phyloP scores from a whole-genome alignment of 2,888 invertebrate species.

The Hydropsyche betteni region DNA sequence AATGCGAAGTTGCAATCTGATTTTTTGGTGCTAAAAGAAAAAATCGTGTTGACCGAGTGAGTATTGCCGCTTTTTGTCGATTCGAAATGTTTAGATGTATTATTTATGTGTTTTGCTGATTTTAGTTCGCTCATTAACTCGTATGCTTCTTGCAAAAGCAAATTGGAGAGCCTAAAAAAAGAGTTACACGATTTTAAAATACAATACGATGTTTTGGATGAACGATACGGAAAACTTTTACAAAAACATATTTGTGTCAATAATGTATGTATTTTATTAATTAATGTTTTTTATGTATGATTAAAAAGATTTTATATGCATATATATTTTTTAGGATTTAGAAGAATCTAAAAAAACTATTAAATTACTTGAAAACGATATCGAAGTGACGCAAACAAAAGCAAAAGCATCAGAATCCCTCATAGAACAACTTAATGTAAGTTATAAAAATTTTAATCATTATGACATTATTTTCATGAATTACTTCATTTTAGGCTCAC shows the following conservation, averaged over 20 bases:
- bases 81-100: no score
- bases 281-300: not conserved
- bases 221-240: constrained; percentile 21
- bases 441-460: constrained; percentile 5
- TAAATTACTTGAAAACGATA: not conserved
- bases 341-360: not conserved
- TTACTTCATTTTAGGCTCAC: constrained; percentile 54
- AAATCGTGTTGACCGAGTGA: constrained; percentile 58
- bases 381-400: not conserved
- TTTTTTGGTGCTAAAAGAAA: constrained; percentile 56
- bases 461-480: constrained; percentile 11
- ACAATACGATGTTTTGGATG: constrained; percentile 52
- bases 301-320: not conserved
- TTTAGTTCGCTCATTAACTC: constrained; percentile 56
- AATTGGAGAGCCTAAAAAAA: constrained; percentile 54
- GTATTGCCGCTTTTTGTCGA: constrained; percentile 51
- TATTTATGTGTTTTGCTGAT: no score
- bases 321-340: not conserved
- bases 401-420: constrained; percentile 23
- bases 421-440: constrained; percentile 37
- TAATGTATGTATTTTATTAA: constrained; percentile 36
- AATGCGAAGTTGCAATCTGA: constrained; percentile 52
- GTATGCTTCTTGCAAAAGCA: constrained; percentile 54
- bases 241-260: constrained; percentile 14
- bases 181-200: constrained; percentile 55